phyloP scores from a whole-genome alignment of 2,888 invertebrate species.

The Pterobdella sp. region DNA sequence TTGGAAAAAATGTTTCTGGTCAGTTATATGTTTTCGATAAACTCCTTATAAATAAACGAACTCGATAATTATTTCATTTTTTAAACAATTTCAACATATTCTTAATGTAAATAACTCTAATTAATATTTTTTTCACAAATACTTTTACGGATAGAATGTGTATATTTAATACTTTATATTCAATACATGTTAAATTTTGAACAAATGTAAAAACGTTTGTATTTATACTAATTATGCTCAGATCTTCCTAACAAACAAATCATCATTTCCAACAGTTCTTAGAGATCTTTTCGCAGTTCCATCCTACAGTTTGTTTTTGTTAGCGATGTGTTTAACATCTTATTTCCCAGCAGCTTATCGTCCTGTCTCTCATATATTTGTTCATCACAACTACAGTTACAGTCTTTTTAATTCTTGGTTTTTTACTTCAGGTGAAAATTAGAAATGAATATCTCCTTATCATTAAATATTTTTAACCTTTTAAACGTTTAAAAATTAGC shows the following conservation, averaged over 20 bases:
- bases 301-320: slow-evolving; percentile 15
- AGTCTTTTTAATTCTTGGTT: slow-evolving; percentile 18
- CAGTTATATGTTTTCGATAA: too few species aligned
- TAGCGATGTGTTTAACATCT: slow-evolving; percentile 24
- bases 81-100: not conserved
- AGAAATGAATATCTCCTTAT: too few species aligned
- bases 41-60: too few species aligned
- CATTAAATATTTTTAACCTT: not conserved
- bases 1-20: slow-evolving; percentile 6
- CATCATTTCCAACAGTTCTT: slow-evolving; percentile 17
- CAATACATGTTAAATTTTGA: too few species aligned
- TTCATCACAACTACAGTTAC: slow-evolving; percentile 26
- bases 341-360: slow-evolving; percentile 30
- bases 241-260: not conserved
- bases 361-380: slow-evolving; percentile 22
- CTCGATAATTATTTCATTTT: too few species aligned
- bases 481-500: not conserved
- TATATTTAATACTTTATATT: not conserved
- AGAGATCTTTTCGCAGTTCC: slow-evolving; percentile 19
- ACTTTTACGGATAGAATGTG: not conserved
- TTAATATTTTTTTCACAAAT: not conserved
- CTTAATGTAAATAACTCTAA: not conserved
- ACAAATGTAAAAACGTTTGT: not conserved
- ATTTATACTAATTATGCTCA: not conserved
- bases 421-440: slow-evolving; percentile 25